A percentile compares a stretch with the other conserved stretches of the same genome.
phyloP scores from a whole-genome alignment of 2,113 vertebrate species.

The Chrysemys picta region DNA sequence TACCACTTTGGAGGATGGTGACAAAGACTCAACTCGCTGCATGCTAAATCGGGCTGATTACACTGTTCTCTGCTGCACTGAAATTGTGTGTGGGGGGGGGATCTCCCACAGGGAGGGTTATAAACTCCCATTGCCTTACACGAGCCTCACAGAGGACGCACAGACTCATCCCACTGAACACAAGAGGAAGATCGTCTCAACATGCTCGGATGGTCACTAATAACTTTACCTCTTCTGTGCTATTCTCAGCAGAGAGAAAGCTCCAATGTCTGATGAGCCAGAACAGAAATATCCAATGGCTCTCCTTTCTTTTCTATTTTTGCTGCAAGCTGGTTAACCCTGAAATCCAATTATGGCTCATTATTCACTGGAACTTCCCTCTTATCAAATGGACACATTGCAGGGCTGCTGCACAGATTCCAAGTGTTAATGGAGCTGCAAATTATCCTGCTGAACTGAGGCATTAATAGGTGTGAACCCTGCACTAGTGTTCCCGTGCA shows the following conservation, averaged over 20 bases:
- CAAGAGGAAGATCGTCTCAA: conserved; percentile 55
- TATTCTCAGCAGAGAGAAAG: conserved; percentile 75
- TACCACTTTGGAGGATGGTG: neutral
- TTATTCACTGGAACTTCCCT: conserved; percentile 69
- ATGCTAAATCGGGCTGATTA: neutral
- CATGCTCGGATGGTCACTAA: conserved; percentile 71
- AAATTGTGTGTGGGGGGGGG: accelerated
- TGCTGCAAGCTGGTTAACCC: conserved; percentile 73
- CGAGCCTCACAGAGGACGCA: conserved; percentile 30
- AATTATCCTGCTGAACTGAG: neutral
- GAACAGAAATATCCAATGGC: conserved; percentile 73
- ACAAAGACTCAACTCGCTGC: neutral
- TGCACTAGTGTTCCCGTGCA: accelerated
- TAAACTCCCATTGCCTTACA: conserved; percentile 17
- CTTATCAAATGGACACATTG: conserved; percentile 62
- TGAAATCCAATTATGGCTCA: conserved; percentile 79
- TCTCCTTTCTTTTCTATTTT: conserved; percentile 60
- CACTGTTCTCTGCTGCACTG: neutral
- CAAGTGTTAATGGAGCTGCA: conserved; percentile 49
- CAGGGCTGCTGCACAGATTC: neutral
- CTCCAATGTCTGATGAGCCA: conserved; percentile 73
- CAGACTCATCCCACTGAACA: conserved; percentile 25
- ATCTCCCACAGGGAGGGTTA: neutral
- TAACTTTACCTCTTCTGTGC: conserved; percentile 70
- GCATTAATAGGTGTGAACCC: neutral